Conservation (phyloP, 2,113 vertebrate genomes). For the Alethe diademata region DNA sequence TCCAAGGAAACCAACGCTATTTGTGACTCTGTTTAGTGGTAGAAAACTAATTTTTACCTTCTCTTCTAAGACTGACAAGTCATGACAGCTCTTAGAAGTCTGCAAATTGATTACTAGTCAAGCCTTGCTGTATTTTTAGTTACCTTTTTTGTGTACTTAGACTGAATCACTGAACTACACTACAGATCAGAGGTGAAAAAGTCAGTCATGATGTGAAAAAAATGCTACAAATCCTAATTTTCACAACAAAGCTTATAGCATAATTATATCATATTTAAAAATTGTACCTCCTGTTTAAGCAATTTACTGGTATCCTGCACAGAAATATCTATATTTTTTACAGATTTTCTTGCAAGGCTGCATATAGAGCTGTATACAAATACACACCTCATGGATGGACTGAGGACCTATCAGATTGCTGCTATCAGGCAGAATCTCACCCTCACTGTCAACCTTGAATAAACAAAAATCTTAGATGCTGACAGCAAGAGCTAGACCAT, state of each 20-base stretch:
- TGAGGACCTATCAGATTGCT: conserved; percentile 5
- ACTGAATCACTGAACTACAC: conserved; percentile 60
- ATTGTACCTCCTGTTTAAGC: conserved; percentile 31
- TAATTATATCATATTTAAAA: conserved; percentile 56
- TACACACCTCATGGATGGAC: not conserved
- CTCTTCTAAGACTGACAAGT: conserved; percentile 71
- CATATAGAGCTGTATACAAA: conserved; percentile 14
- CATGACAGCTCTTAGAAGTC: conserved; percentile 72
- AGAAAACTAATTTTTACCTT: conserved; percentile 77
- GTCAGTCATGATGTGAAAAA: conserved; percentile 47
- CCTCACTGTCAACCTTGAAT: not conserved
- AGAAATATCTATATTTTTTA: conserved; percentile 26
- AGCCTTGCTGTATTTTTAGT: conserved; percentile 71
- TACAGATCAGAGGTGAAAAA: conserved; percentile 47
- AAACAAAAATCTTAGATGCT: not conserved
- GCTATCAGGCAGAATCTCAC: not conserved
- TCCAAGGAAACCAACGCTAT: conserved; percentile 78
- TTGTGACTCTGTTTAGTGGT: conserved; percentile 66
- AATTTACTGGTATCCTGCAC: conserved; percentile 3
- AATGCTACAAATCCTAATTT: conserved; percentile 54
- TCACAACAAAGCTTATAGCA: conserved; percentile 50
- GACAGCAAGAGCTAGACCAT: not conserved
- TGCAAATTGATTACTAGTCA: conserved; percentile 74
- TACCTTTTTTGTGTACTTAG: conserved; percentile 55
- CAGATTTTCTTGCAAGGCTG: conserved; percentile 7